Percentiles rank a stretch among this genome's conserved stretches.
Evolutionary conservation across 2,113 vertebrate species (phyloP).

Genomic region (Xenopus borealis): DNA sequence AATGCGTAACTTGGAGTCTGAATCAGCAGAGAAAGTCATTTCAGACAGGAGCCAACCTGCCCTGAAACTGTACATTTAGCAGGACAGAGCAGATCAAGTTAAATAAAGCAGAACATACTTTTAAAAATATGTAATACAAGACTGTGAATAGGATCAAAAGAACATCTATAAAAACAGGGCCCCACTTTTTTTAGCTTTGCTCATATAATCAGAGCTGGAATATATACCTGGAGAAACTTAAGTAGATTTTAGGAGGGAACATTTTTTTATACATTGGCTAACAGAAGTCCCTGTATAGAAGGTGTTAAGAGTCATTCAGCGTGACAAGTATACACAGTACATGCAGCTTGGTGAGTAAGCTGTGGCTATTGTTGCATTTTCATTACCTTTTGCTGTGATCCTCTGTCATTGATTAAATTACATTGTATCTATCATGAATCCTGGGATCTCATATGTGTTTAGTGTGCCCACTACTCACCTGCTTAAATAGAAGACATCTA

Average conservation of each 20-base stretch:
- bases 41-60: conserved; percentile 30
- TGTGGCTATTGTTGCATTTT: too few relatives aligned
- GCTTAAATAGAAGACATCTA: background rate
- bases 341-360: too few relatives aligned
- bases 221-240: background rate
- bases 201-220: conserved; percentile 19
- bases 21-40: conserved; percentile 6
- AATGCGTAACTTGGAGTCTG: background rate
- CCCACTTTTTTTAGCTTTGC: conserved; percentile 7
- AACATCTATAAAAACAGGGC: conserved; percentile 30
- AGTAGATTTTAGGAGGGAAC: too few relatives aligned
- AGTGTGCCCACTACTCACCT: too few relatives aligned
- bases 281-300: too few relatives aligned
- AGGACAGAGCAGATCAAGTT: conserved; percentile 22
- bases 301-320: too few relatives aligned
- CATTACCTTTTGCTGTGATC: too few relatives aligned
- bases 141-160: conserved; percentile 33
- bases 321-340: too few relatives aligned
- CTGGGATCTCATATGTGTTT: too few relatives aligned
- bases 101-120: conserved; percentile 36
- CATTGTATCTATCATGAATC: too few relatives aligned
- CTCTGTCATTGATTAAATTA: too few relatives aligned
- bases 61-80: conserved; percentile 1
- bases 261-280: too few relatives aligned
- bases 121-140: conserved; percentile 25